Percentiles rank a stretch among this genome's conserved stretches.
phyloP scores from a whole-genome alignment of 2,113 vertebrate species.

The Xiphias gladius region DNA sequence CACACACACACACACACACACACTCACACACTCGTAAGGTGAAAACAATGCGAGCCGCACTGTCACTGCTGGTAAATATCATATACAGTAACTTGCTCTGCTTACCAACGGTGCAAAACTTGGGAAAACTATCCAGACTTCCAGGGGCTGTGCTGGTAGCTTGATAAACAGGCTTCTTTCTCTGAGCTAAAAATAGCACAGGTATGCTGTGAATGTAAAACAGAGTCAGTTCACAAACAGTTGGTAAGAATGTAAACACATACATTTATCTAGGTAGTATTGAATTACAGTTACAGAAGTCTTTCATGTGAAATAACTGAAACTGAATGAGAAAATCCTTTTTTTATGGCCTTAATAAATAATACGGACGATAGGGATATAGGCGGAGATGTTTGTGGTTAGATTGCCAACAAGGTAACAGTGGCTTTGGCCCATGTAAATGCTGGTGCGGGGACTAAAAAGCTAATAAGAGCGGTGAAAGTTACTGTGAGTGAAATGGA shows the following conservation, averaged over 20 bases:
- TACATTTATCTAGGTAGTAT: not conserved
- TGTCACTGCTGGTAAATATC: too few species aligned
- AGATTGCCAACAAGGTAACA: not conserved
- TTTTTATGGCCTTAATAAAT: too few species aligned
- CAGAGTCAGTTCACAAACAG: not conserved
- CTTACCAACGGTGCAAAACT: not conserved
- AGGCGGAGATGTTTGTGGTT: not conserved
- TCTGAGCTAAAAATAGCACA: not conserved
- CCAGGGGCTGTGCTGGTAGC: not conserved
- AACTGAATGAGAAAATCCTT: not conserved
- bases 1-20: too few species aligned
- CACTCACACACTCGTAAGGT: too few species aligned
- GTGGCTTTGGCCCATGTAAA: not conserved
- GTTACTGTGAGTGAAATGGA: not conserved
- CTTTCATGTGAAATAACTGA: not conserved
- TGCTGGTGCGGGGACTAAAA: not conserved
- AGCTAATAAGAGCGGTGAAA: not conserved
- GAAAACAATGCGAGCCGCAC: too few species aligned
- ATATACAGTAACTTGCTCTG: not conserved
- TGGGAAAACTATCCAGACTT: not conserved
- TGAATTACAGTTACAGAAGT: not conserved
- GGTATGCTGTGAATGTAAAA: not conserved
- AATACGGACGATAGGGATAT: not conserved
- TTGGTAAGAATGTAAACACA: conserved; percentile 1
- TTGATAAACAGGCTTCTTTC: not conserved